Percentiles rank a stretch among this genome's conserved stretches.
phyloP scores from a whole-genome alignment of 2,888 invertebrate species.

The Meiosimyza platycephala region DNA sequence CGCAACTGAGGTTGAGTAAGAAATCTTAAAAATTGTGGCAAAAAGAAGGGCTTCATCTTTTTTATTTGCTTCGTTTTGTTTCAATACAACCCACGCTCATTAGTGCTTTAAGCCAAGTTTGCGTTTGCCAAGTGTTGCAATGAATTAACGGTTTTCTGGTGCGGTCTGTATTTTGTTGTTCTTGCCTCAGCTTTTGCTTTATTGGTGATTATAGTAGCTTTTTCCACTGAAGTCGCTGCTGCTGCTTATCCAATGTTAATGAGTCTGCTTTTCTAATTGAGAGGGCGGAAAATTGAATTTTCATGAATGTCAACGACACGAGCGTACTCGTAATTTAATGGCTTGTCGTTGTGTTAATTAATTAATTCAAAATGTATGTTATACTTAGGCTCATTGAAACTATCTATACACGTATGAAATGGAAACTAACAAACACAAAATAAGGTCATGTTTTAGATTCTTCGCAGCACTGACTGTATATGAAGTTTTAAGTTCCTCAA shows the following conservation, averaged over 20 bases:
- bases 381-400: no score
- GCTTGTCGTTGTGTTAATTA: no score
- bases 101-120: conserved; percentile 27
- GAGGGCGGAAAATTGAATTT: no score
- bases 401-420: no score
- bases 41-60: conserved; percentile 6
- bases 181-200: neutral
- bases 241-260: neutral
- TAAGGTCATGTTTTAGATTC: no score
- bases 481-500: no score
- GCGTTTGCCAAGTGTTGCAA: conserved; percentile 13
- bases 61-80: conserved; percentile 1
- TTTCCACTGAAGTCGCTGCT: neutral
- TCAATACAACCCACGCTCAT: conserved; percentile 36
- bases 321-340: no score
- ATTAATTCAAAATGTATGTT: no score
- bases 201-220: neutral
- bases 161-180: neutral
- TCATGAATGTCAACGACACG: no score
- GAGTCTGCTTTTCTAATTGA: neutral
- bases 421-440: no score
- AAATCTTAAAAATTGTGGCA: neutral
- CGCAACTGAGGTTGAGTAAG: neutral
- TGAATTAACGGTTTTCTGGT: conserved; percentile 10
- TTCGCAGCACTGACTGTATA: no score